phyloP scores from a whole-genome alignment of 1,140 invertebrate species.

The Propsilocerus akamusi region DNA sequence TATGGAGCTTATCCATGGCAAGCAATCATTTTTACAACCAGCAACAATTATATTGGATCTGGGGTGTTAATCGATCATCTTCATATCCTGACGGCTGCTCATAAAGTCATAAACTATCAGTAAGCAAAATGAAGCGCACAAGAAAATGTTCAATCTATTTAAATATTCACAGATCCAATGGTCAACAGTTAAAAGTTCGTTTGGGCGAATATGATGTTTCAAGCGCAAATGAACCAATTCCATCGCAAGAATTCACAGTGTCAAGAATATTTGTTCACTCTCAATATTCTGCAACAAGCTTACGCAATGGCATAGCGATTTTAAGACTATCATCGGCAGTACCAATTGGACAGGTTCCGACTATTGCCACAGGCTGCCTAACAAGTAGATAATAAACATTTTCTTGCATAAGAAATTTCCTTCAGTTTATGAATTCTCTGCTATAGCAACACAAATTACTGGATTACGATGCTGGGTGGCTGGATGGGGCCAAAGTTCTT shows the following conservation, averaged over 20 bases:
- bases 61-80: constrained; percentile 40
- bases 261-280: constrained; percentile 39
- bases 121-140: not conserved
- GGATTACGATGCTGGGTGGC: constrained; percentile 39
- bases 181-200: constrained; percentile 31
- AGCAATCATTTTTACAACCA: constrained; percentile 24
- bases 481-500: constrained; percentile 68
- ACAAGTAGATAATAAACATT: constrained; percentile 36
- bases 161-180: not conserved
- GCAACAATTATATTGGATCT: constrained; percentile 41
- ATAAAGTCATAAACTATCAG: constrained; percentile 28
- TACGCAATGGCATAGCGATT: constrained; percentile 51
- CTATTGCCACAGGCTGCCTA: constrained; percentile 52
- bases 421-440: no score
- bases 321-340: constrained; percentile 35
- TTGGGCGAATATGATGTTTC: constrained; percentile 49
- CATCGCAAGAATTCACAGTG: constrained; percentile 35
- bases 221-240: constrained; percentile 35
- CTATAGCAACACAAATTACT: not conserved
- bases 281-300: constrained; percentile 37
- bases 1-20: constrained; percentile 23
- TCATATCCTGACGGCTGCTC: constrained; percentile 47
- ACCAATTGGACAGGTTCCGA: constrained; percentile 33
- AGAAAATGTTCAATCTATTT: not conserved
- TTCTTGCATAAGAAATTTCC: constrained; percentile 37